These are phyloP conservation scores for Pristionchus maxplancki DNA, from an alignment of 2,888 invertebrate species.

Conservation along the genomic window DNA sequence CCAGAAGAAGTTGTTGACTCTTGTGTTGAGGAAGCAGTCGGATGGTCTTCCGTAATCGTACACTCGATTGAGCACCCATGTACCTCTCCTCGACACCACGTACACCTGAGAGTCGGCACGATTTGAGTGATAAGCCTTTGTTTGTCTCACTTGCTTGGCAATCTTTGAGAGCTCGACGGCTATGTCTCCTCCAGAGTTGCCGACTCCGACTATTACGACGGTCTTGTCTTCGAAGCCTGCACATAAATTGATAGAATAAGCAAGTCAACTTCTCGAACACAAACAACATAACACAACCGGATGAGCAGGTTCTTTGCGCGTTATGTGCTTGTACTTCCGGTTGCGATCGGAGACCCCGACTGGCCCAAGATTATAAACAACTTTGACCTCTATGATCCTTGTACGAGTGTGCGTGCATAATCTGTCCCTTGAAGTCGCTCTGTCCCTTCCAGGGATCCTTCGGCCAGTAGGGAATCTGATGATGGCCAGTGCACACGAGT, in stretches of 20 bases:
- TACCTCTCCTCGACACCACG: conserved; percentile 79
- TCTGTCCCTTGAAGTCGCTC: conserved; percentile 70
- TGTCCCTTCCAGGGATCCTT: conserved; percentile 65
- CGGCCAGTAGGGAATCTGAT: conserved; percentile 79
- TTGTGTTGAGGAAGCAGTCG: conserved; percentile 63
- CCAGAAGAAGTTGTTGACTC: conserved; percentile 46
- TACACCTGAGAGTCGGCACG: conserved; percentile 76
- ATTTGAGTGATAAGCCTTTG: neutral
- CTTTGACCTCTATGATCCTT: conserved; percentile 73
- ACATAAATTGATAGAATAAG: neutral
- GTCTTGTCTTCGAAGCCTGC: conserved; percentile 77
- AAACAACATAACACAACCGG: no score
- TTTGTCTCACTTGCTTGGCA: conserved; percentile 74
- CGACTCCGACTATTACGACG: conserved; percentile 80
- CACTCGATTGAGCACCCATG: conserved; percentile 80
- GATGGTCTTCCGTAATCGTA: conserved; percentile 75
- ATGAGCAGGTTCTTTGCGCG: no score
- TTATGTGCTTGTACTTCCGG: no score
- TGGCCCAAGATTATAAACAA: no score
- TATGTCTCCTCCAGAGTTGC: conserved; percentile 80
- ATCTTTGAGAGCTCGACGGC: conserved; percentile 79
- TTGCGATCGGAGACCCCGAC: no score
- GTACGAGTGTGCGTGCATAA: conserved; percentile 77
- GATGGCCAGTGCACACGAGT: conserved; percentile 81
- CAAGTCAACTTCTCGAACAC: no score